phyloP scores from a whole-genome alignment of 2,797 vertebrate species.

The Microcaecilia unicolor region DNA sequence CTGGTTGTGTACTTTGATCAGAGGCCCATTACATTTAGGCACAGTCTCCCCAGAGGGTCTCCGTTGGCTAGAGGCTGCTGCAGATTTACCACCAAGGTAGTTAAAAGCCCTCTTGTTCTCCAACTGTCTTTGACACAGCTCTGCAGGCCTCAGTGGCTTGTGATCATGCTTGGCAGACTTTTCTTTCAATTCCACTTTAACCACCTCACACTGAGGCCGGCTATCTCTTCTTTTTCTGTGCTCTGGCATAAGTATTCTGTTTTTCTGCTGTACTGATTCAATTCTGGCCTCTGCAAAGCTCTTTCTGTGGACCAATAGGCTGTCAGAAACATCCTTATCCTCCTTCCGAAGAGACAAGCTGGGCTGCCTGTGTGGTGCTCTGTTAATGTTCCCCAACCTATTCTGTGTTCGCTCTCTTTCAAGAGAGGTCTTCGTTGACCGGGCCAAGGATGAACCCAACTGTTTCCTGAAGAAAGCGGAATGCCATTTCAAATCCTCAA shows the following conservation, averaged over 20 bases:
- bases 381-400: slow-evolving; percentile 8
- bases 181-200: slow-evolving; percentile 54
- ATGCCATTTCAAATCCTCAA: slow-evolving; percentile 67
- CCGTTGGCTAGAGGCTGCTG: slow-evolving; percentile 15
- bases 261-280: slow-evolving; percentile 44
- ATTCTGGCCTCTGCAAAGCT: slow-evolving; percentile 39
- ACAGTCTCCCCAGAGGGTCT: slow-evolving; percentile 34
- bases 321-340: slow-evolving; percentile 3
- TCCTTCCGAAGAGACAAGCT: slow-evolving; percentile 17
- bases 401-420: slow-evolving; percentile 34
- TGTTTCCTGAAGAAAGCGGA: slow-evolving; percentile 65
- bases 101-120: slow-evolving; percentile 59
- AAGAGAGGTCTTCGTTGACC: slow-evolving; percentile 43
- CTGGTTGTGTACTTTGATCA: slow-evolving; percentile 49
- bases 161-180: slow-evolving; percentile 56
- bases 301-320: slow-evolving; percentile 43
- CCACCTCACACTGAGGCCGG: slow-evolving; percentile 43
- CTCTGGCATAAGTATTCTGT: slow-evolving; percentile 25
- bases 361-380: slow-evolving; percentile 22
- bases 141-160: slow-evolving; percentile 52
- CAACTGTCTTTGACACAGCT: slow-evolving; percentile 60
- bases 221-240: slow-evolving; percentile 52
- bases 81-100: slow-evolving; percentile 38
- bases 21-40: slow-evolving; percentile 60
- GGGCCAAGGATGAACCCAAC: slow-evolving; percentile 50